Base-by-base conservation (phyloP, 2,888 invertebrate genomes). In the Harpagoxenus sublaevis region DNA sequence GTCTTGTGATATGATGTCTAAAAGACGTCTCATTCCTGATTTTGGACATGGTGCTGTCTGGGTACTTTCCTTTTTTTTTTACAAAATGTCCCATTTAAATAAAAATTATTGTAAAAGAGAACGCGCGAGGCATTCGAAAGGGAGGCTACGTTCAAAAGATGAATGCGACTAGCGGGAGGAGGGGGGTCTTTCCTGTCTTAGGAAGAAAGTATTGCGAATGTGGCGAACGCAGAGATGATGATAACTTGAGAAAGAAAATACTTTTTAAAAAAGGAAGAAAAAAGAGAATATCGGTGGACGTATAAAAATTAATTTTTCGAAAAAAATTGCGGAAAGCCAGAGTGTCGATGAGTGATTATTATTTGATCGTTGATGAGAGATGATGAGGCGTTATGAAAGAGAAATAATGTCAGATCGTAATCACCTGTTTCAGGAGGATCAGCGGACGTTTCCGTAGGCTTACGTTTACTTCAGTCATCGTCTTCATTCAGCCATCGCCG, bases 401-500 rank as follows among this genome's bases (percentile, higher is more conserved):
- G 51, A 86, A 89, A 65, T 89, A 88, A 86, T 84, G 83, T 87
- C 88, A 87, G 78, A 73, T 87, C 86, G 88, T 89, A 89, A 68
- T 89, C 89, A 89, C 89, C 89, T 89, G 89, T 89, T 57, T 88
- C 65, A 55, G 55, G 83, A 84, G 84, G 83, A 74, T 88, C 83
- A 84, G 89, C 68, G 82, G 85, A 82, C 73, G 83, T 82, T 87
- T 83, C 83, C 85, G 78, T 85, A 78, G 88, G 39, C 75, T 88
- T 81, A 87, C 81, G 85, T 87, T 75, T 83, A 89, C 88, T 86
- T 89, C 88, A 84, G 89, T 83, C 83, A 88, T 84, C 78, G 84
- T 71, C 81, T 81, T 81, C 70, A 77, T 78, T 78, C 79, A 71
- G 60, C 82, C 73, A 81, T 74, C 75, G 70, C 35, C 48, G 70